Conservation (phyloP, 2,888 invertebrate species). For the Xestia sexstrigata region DNA sequence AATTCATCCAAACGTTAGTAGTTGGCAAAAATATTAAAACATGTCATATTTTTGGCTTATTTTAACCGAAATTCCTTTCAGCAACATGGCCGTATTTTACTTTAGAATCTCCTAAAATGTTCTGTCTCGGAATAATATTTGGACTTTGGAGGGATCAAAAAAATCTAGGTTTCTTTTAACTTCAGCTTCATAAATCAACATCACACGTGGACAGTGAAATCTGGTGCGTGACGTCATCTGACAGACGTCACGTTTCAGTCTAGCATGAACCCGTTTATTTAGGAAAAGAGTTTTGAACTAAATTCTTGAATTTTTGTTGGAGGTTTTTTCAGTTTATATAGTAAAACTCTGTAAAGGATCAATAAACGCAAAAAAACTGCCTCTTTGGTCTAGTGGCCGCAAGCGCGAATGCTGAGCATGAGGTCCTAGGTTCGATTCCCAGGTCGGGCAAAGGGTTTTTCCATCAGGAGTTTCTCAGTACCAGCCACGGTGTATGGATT, state of each 20-base stretch:
- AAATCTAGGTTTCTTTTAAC: constrained; percentile 49
- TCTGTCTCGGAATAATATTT: not conserved
- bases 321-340: not conserved
- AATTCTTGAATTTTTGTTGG: not conserved
- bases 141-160: not conserved
- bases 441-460: too few species aligned
- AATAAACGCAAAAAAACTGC: too few species aligned
- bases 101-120: constrained; percentile 3
- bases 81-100: not conserved
- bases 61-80: constrained; percentile 10
- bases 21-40: constrained; percentile 17
- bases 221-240: constrained; percentile 57
- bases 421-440: too few species aligned
- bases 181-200: constrained; percentile 61
- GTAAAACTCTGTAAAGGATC: not conserved
- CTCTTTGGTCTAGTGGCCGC: too few species aligned
- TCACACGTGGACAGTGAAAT: constrained; percentile 62
- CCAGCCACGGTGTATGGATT: too few species aligned
- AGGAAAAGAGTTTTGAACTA: constrained; percentile 16
- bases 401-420: too few species aligned
- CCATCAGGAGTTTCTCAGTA: too few species aligned
- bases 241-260: constrained; percentile 51
- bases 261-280: constrained; percentile 33
- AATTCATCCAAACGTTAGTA: not conserved
- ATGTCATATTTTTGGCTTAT: constrained; percentile 6